Conservation (phyloP, 2,113 vertebrate species). For the Dicentrarchus labrax region DNA sequence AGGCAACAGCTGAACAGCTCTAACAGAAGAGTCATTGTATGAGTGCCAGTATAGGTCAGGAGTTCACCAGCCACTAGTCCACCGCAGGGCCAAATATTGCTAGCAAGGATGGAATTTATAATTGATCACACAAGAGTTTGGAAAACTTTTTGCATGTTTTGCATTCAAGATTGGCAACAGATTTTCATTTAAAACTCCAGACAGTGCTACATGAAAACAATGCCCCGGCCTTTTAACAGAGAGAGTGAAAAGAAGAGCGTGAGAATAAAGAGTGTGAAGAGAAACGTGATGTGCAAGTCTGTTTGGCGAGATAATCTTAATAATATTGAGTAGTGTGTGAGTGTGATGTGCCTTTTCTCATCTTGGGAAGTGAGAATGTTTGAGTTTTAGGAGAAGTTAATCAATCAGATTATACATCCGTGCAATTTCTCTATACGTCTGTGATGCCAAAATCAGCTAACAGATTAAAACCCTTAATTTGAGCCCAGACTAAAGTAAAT, state of each 20-base stretch:
- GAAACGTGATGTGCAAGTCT: neutral
- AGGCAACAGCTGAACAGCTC: slow-evolving; percentile 25
- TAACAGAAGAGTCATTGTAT: slow-evolving; percentile 72
- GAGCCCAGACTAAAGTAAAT: neutral
- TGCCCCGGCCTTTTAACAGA: neutral
- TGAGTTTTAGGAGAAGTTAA: neutral
- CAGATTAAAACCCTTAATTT: neutral
- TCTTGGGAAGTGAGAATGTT: neutral
- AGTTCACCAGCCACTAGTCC: slow-evolving; percentile 61
- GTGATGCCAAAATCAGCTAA: neutral
- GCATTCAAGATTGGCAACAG: neutral
- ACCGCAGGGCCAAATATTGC: slow-evolving; percentile 27
- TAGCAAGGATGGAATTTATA: neutral
- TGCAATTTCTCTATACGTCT: neutral
- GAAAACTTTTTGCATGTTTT: neutral
- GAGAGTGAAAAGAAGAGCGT: neutral
- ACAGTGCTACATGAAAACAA: neutral
- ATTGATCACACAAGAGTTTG: neutral
- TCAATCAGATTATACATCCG: neutral
- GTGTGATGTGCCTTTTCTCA: neutral
- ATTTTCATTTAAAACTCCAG: slow-evolving; percentile 2
- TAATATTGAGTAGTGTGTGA: neutral
- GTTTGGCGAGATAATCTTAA: neutral
- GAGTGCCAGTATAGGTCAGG: slow-evolving; percentile 62
- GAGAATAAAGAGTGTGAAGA: neutral